Percentiles rank a stretch among this genome's conserved stretches.
Evolutionary conservation across 1,140 invertebrate species (phyloP).

Genomic region (Venustaconcha ellipsiformis): DNA sequence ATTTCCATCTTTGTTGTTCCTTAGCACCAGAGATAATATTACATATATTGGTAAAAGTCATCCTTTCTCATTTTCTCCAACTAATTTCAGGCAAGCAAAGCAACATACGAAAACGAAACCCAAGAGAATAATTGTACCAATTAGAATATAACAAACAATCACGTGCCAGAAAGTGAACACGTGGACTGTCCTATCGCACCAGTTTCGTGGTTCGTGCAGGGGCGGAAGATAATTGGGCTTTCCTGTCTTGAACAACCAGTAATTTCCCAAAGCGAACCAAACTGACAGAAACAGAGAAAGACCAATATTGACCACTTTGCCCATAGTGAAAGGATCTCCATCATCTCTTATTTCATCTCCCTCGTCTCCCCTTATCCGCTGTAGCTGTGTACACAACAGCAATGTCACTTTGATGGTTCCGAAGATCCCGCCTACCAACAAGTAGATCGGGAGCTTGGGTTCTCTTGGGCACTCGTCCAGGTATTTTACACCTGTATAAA

Average conservation of each 20-base stretch:
- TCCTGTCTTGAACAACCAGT: slow-evolving; percentile 49
- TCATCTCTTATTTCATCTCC: slow-evolving; percentile 24
- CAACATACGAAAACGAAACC: slow-evolving; percentile 53
- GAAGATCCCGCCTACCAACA: slow-evolving; percentile 62
- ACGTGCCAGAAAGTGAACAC: slow-evolving; percentile 74
- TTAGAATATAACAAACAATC: slow-evolving; percentile 57
- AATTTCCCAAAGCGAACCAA: slow-evolving; percentile 72
- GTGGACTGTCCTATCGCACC: slow-evolving; percentile 63
- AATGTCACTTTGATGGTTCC: slow-evolving; percentile 54
- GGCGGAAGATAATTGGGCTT: slow-evolving; percentile 68
- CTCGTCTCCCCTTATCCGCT: slow-evolving; percentile 35
- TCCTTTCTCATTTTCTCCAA: no score
- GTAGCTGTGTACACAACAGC: slow-evolving; percentile 79
- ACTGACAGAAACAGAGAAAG: slow-evolving; percentile 72
- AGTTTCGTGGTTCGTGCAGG: slow-evolving; percentile 72
- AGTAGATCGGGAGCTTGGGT: slow-evolving; percentile 60
- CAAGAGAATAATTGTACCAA: slow-evolving; percentile 24
- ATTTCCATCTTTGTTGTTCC: no score
- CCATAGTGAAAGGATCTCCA: slow-evolving; percentile 36
- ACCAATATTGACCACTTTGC: slow-evolving; percentile 68
- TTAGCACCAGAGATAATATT: no score
- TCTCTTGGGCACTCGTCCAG: slow-evolving; percentile 62
- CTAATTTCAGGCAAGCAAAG: slow-evolving; percentile 12
- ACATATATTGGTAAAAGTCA: no score
- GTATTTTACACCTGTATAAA: slow-evolving; percentile 61